A percentile compares a stretch with the other conserved stretches of the same genome.
phyloP scores from a whole-genome alignment of 2,113 vertebrate species.

The Ibidorhyncha struthersii region DNA sequence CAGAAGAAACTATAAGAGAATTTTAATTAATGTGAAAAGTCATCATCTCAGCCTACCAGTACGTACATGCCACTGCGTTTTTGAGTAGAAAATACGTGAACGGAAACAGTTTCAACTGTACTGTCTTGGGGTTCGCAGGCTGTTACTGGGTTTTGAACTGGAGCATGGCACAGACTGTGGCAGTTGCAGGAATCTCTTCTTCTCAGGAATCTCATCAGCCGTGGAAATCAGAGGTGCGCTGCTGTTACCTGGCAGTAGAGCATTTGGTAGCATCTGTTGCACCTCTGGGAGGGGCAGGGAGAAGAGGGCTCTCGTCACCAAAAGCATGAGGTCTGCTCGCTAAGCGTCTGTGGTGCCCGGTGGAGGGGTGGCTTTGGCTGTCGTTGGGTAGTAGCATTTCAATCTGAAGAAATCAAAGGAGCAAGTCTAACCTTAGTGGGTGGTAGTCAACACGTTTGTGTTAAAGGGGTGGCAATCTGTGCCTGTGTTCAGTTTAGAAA shows the following conservation, averaged over 20 bases:
- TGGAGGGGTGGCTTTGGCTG: background rate
- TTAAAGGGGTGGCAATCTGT: background rate
- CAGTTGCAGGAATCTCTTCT: background rate
- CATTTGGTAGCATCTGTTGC: background rate
- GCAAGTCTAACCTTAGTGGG: background rate
- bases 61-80: background rate
- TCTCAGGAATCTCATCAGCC: background rate
- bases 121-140: background rate
- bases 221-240: background rate
- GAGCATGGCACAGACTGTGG: rapidly evolving
- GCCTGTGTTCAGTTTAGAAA: background rate
- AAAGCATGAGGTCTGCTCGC: background rate
- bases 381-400: background rate
- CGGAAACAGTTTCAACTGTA: background rate
- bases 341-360: rapidly evolving
- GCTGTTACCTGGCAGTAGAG: background rate
- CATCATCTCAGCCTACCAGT: background rate
- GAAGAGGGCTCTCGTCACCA: background rate
- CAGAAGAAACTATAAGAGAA: background rate
- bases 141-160: background rate
- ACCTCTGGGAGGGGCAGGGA: background rate
- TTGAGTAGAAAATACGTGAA: background rate
- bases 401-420: background rate
- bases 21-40: background rate
- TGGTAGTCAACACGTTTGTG: background rate